Percentiles rank a stretch among this genome's conserved stretches.
phyloP scores from a whole-genome alignment of 2,797 vertebrate genomes.

The Takifugu rubripes region DNA sequence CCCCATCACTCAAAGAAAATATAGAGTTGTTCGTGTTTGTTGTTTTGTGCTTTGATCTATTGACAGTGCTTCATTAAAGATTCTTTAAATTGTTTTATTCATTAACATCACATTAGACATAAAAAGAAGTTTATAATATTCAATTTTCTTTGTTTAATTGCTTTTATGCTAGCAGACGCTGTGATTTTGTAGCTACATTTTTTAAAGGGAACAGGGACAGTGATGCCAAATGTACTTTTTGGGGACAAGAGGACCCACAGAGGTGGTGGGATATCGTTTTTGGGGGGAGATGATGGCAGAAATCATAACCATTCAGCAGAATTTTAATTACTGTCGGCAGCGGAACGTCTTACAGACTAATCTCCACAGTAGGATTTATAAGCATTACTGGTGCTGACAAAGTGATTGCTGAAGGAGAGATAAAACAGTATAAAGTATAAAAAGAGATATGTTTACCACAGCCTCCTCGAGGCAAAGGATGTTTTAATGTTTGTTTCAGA shows the following conservation, averaged over 20 bases:
- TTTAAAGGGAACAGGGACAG: background rate
- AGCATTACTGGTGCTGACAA: conserved; percentile 70
- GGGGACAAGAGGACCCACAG: conserved; percentile 58
- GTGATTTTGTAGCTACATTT: conserved; percentile 4
- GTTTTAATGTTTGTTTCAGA: conserved; percentile 52
- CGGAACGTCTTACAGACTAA: conserved; percentile 67
- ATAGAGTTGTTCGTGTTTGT: background rate
- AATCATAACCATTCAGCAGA: conserved; percentile 61
- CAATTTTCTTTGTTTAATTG: background rate
- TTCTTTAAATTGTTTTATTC: too few species aligned
- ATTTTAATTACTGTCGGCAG: conserved; percentile 75
- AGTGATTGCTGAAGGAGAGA: conserved; percentile 68
- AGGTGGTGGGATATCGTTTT: conserved; percentile 46
- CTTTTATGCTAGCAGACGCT: conserved; percentile 16
- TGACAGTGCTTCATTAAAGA: too few species aligned
- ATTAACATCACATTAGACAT: too few species aligned
- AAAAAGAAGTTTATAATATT: too few species aligned
- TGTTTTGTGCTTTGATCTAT: too few species aligned
- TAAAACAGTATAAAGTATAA: conserved; percentile 63
- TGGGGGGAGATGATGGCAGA: conserved; percentile 51
- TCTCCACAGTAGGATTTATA: conserved; percentile 72
- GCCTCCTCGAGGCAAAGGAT: conserved; percentile 47
- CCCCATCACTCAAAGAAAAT: background rate
- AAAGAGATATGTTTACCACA: conserved; percentile 57
- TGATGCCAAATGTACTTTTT: conserved; percentile 4